Evolutionary conservation across 2,113 vertebrate genomes (phyloP).

Genomic region (Dunckerocampus dactyliophorus): DNA sequence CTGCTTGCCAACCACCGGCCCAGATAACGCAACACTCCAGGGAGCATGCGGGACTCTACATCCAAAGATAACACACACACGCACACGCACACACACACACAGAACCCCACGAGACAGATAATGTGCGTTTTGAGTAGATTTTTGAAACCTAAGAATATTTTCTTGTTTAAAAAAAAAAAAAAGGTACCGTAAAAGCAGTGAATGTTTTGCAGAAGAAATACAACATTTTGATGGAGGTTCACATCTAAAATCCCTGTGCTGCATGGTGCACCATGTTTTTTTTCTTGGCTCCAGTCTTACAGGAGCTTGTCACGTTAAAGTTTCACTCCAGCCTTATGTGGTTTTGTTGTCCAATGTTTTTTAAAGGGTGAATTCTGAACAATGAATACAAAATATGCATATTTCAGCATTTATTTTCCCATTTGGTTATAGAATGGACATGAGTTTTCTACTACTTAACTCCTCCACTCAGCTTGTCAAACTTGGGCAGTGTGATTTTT

Average conservation of each 20-base stretch:
- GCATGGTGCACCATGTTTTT: no score
- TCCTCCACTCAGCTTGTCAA: no score
- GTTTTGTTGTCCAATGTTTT: no score
- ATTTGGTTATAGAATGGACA: no score
- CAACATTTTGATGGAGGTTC: conserved; percentile 5
- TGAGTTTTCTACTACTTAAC: no score
- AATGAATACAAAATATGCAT: no score
- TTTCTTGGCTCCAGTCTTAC: no score
- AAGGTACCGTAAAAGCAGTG: not conserved
- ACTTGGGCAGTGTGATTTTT: no score
- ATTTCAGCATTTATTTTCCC: no score
- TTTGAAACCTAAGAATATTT: conserved; percentile 5
- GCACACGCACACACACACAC: conserved; percentile 11
- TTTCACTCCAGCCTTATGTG: no score
- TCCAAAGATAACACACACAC: conserved; percentile 29
- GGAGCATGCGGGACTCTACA: conserved; percentile 36
- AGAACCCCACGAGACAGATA: not conserved
- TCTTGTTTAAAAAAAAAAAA: conserved; percentile 2
- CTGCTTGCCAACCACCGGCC: conserved; percentile 75
- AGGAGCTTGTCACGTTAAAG: no score
- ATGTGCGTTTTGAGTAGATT: conserved; percentile 9
- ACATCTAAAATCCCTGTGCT: not conserved
- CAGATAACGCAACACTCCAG: conserved; percentile 63
- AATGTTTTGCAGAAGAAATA: conserved; percentile 1
- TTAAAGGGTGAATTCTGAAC: no score